phyloP scores from a whole-genome alignment of 2,113 vertebrate species.

The Bufo bufo region DNA sequence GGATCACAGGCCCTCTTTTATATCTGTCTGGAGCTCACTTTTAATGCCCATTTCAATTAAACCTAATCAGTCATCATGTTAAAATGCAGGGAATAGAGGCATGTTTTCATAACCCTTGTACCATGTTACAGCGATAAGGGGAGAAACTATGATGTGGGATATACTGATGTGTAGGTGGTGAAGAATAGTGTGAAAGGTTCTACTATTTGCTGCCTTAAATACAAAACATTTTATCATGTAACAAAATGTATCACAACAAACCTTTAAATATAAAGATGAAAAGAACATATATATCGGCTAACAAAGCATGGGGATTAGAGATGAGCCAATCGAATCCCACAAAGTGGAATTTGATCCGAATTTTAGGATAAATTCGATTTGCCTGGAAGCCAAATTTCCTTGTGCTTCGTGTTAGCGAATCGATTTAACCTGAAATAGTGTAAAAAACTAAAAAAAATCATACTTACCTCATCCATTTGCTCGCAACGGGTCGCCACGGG shows the following conservation, averaged over 20 bases:
- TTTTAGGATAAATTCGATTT: no score
- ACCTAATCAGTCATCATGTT: neutral
- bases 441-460: no score
- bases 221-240: neutral
- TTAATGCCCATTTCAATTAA: neutral
- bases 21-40: neutral
- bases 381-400: no score
- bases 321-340: no score
- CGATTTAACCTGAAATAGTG: no score
- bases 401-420: no score
- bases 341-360: no score
- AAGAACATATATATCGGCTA: neutral
- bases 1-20: neutral
- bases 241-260: neutral
- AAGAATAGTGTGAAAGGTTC: neutral
- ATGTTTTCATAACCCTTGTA: neutral
- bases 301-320: no score
- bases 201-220: no score
- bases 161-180: neutral
- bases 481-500: no score
- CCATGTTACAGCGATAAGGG: neutral
- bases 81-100: neutral
- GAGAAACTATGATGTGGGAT: neutral
- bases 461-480: no score
- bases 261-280: neutral